Evolutionary conservation across 2,888 invertebrate genomes (phyloP), one percentile per base, ranked within the genome.

Genomic region (Lasioglossum malachurum): DNA sequence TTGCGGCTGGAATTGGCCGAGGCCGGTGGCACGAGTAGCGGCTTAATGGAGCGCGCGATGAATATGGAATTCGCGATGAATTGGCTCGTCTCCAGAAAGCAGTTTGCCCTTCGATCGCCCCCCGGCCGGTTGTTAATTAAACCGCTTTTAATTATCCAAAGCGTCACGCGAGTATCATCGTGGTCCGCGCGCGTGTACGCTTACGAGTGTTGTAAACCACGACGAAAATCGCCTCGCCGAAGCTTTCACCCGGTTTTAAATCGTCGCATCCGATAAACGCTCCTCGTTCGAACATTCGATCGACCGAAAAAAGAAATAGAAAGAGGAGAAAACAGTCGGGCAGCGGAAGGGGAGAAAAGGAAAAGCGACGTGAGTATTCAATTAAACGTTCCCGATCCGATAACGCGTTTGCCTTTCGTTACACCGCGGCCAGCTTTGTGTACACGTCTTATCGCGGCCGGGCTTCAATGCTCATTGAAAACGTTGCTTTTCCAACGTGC

Each of bases 51-150:
- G 83, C 87, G 84, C 81, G 78, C 87, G 81, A 87, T 87, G 87
- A 87, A 87, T 87, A 87, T 87, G 87, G 87, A 87, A 87, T 84
- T 87, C 83, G 74, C 87, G 81, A 87, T 87, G 87, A 87, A 87
- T 87, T 87, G 87, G 87, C 87, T 76, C 87, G 78, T 83, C 87
- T 87, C 87, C 87, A 87, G 87, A 87, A 87, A 64, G 69, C 83
- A 77, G 76, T 84, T 87, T 86, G 80, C 83, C 80, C 71, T 86
- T 83, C 87, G 87, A 87, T 87, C 87, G 75, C 19, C 23, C 4
- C 80, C 80, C 46, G 46, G 31, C 16, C 78, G 64, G 75, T 84
- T 79, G 87, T 83, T 87, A 81, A 87, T 87, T 87, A 87, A 87
- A 87, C 14, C 74, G 81, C 78, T 81, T 87, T 87, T 87, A 87